Base-by-base conservation (phyloP, 2,888 invertebrate genomes). In the Aphodius sticticus region DNA sequence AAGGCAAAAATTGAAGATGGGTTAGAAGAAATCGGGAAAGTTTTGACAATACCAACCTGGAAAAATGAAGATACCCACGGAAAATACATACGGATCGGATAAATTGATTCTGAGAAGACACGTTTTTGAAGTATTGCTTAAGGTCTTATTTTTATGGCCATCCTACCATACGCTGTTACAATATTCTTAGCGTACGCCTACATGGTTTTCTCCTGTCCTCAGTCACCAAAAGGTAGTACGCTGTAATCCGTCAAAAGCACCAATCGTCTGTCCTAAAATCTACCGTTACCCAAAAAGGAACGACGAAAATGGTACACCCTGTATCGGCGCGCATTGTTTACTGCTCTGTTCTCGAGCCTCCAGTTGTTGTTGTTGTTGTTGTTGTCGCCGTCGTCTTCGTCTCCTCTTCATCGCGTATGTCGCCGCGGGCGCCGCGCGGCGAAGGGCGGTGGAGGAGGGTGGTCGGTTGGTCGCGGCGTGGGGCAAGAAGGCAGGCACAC, bases 361-460 rank as follows among this genome's bases (percentile, higher is more conserved):
- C 84, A 85, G 86, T 86, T 86, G 86, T 86, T 85, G 85, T 84
- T 82, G 82, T 85, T 85, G 84, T 84, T 82, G 84, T 83, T 15
- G 77, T 26, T 26, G 26, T 26, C 26, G 26, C 26, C 26, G 26
- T 26, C 26, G 1, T 26, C 26, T 26, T 70, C 77, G 36, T 69
- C 80, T 79, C 78, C 77, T 78, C 77, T 79, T 78, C 77, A 76
- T 77, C 69, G 78, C 76, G 36, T 69, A 70, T 76, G 70, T 72
- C 37, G 69, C 35, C 69, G 69, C 35, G n/a, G 70, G 70, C 82
- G 80, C 78, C 77, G 71, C 76, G 79, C 76, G 71, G 79, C 71
- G 71, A 70, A 70, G 70, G 69, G 69, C 69, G 69, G 38, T 76
- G n/a, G 78, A 53, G 74, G 75, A 77, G 38, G 70, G 5, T 16